Percentiles rank a stretch among this genome's conserved stretches.
Conservation (phyloP, 2,888 invertebrate species). For the Coecobrya sp. region DNA sequence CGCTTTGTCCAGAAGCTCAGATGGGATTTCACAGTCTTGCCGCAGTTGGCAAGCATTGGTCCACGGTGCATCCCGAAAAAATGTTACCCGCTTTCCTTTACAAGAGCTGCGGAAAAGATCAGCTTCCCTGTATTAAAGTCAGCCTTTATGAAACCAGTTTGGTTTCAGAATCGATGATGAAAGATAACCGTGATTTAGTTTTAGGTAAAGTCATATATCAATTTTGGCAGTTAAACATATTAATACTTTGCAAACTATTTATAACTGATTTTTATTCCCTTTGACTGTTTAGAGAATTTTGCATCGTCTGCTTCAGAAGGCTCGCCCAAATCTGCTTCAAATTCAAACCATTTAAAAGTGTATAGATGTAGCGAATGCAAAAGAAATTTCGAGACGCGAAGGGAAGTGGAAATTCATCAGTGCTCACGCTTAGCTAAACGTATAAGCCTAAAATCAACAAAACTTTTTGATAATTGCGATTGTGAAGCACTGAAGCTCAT, state of each 20-base stretch:
- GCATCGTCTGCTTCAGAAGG: not conserved
- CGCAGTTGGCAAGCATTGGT: constrained; percentile 43
- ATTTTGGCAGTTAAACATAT: too few species aligned
- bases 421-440: constrained; percentile 35
- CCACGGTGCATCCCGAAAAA: not conserved
- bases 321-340: not conserved
- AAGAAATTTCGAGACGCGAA: constrained; percentile 21
- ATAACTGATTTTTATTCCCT: not conserved
- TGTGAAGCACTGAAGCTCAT: not conserved
- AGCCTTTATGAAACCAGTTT: not conserved
- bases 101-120: not conserved
- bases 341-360: not conserved
- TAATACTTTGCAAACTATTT: not conserved
- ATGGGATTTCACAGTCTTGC: constrained; percentile 43
- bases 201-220: constrained; percentile 6
- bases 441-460: not conserved
- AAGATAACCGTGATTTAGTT: not conserved
- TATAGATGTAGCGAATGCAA: constrained; percentile 21
- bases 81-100: not conserved
- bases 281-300: not conserved
- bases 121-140: constrained; percentile 30
- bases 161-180: not conserved
- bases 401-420: constrained; percentile 41
- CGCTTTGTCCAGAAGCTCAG: constrained; percentile 4
- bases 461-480: too few species aligned